Percentiles rank a stretch among this genome's conserved stretches.
Conservation (phyloP, 2,888 invertebrate species). For the Ectobius pallidus region DNA sequence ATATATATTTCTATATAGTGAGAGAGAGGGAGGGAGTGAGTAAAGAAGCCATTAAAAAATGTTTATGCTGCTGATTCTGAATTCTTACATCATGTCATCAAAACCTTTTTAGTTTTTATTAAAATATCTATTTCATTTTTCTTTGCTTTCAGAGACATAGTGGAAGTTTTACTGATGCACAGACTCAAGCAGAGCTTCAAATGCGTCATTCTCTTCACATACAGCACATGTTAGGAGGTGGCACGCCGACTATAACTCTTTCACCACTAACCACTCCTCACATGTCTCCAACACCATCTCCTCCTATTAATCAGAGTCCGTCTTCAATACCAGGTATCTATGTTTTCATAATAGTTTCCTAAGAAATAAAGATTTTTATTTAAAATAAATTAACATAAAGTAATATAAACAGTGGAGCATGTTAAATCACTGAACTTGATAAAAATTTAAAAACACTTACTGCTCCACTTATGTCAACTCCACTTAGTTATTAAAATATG, state of each 20-base stretch:
- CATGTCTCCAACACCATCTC: conserved; percentile 48
- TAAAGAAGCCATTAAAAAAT: no score
- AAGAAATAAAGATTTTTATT: background rate
- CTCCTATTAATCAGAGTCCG: conserved; percentile 46
- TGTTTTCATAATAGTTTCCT: background rate
- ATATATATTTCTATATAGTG: no score
- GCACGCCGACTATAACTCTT: conserved; percentile 43
- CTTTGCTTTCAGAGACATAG: conserved; percentile 52
- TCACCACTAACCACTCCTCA: conserved; percentile 47
- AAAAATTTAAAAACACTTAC: no score
- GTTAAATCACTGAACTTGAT: no score
- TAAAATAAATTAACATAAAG: no score
- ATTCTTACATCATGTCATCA: no score
- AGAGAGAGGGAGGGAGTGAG: no score
- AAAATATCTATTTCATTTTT: no score
- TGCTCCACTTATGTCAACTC: background rate
- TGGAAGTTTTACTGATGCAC: conserved; percentile 45
- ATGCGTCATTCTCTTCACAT: conserved; percentile 55
- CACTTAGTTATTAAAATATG: background rate
- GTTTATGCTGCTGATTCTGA: no score
- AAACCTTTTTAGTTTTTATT: no score
- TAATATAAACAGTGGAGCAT: no score
- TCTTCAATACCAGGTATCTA: conserved; percentile 47
- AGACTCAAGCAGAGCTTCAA: conserved; percentile 53
- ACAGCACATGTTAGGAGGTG: conserved; percentile 50